Percentiles rank a stretch among this genome's conserved stretches.
Evolutionary conservation across 2,888 invertebrate species (phyloP).

Genomic region (Oegoconia quadripuncta): DNA sequence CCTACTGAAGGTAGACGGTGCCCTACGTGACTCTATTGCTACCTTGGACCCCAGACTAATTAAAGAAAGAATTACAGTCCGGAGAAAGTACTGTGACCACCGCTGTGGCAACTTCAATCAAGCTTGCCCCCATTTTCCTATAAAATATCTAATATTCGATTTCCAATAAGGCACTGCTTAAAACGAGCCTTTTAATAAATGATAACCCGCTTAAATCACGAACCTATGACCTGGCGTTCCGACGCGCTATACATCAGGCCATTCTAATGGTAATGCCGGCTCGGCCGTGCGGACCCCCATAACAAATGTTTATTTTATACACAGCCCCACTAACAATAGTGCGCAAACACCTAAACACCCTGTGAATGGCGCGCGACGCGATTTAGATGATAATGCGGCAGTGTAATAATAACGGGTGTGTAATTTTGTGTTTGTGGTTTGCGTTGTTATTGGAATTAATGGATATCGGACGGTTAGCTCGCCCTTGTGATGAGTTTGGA

Average conservation of each 20-base stretch:
- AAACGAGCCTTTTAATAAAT: too few relatives aligned
- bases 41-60: too few relatives aligned
- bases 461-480: neutral
- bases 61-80: too few relatives aligned
- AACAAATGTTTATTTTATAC: constrained; percentile 80
- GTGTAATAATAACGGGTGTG: constrained; percentile 70
- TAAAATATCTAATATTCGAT: too few relatives aligned
- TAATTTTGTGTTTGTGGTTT: constrained; percentile 55
- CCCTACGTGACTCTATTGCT: too few relatives aligned
- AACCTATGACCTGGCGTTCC: neutral
- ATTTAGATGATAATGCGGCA: constrained; percentile 75
- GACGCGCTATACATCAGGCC: constrained; percentile 68
- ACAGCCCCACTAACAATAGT: constrained; percentile 79
- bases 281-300: constrained; percentile 54
- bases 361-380: constrained; percentile 72
- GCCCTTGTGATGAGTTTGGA: neutral
- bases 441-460: constrained; percentile 15
- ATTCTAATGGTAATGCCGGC: constrained; percentile 76
- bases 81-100: too few relatives aligned
- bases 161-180: too few relatives aligned
- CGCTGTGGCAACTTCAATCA: too few relatives aligned
- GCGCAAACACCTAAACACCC: constrained; percentile 77
- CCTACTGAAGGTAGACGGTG: too few relatives aligned
- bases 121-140: too few relatives aligned
- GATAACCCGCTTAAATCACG: constrained; percentile 1